Evolutionary conservation across 2,797 vertebrate species (phyloP), one percentile per base, ranked within the genome.

Genomic region (Sparidentex hasta): DNA sequence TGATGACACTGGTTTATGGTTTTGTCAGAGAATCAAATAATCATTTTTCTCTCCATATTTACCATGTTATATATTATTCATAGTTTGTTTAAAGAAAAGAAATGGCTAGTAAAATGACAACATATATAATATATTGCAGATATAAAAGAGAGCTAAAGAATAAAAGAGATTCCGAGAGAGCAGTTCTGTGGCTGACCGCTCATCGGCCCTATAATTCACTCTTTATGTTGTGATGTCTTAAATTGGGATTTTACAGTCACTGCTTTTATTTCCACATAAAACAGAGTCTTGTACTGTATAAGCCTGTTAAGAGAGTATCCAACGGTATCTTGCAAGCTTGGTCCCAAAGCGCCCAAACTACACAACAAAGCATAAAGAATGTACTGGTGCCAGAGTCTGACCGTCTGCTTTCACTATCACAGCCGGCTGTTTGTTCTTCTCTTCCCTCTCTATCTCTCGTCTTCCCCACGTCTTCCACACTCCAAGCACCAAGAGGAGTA

Each of bases 191-290:
- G 59, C 41, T 87, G 83, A 89, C 86, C 67, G 71, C 83, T 76
- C 63, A 79, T 52, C 29, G 48, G 75, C 84, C 81, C 76, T 52
- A 33, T 89, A 88, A 88, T 86, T 88, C 84, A 80, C 59, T 83
- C 66, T 80, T 83, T 74, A 76, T 65, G 50, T 86, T 74, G 69
- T 72, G 69, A 87, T 82, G 76, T 87, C 69, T 72, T 82, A 67
- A 83, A 93, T 90, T 82, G 59, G 76, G 85, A 93, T 92, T 92
- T 92, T 88, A 90, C 75, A 86, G 84, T 88, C 62, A 13, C 68
- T 68, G 76, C 78, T 87, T 85, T 81, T 80, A 86, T 85, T 87
- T 87, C 27, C 80, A 90, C 71, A 84, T 87, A 78, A 88, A 89
- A 90, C 69, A 75, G 52, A 66, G 66, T 82, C 80, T 81, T 88